Evolutionary conservation across 2,888 invertebrate species (phyloP).

Genomic region (Lordiphosa fenestrarum): DNA sequence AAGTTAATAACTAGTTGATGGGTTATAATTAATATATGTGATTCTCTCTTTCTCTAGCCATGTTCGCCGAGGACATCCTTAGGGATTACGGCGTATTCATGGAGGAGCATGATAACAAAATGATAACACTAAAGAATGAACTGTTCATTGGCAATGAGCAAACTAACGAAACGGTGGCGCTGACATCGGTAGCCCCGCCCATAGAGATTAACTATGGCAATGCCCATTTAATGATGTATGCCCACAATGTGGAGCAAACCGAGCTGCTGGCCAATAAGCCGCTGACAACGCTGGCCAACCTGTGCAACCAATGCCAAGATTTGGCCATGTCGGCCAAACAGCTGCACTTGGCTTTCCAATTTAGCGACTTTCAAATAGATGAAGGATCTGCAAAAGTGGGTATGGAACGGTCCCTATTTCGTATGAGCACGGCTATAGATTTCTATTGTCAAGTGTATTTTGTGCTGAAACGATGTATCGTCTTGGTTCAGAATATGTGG

Average conservation of each 20-base stretch:
- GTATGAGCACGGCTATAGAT: slow-evolving; percentile 82
- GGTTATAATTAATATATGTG: not conserved
- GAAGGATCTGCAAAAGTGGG: slow-evolving; percentile 3
- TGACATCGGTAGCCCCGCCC: slow-evolving; percentile 41
- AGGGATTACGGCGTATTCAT: slow-evolving; percentile 75
- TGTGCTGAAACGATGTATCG: slow-evolving; percentile 86
- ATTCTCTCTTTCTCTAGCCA: slow-evolving; percentile 21
- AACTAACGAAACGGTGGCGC: slow-evolving; percentile 16
- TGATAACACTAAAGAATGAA: slow-evolving; percentile 49
- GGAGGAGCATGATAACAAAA: slow-evolving; percentile 67
- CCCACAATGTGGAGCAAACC: slow-evolving; percentile 81
- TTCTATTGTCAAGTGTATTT: slow-evolving; percentile 85
- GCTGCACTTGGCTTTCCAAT: slow-evolving; percentile 81
- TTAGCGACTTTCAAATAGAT: slow-evolving; percentile 58
- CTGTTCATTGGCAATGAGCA: slow-evolving; percentile 15
- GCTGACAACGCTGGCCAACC: slow-evolving; percentile 88
- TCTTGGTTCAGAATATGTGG: slow-evolving; percentile 86
- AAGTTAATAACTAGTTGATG: no score
- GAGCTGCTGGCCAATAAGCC: slow-evolving; percentile 90
- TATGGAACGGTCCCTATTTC: slow-evolving; percentile 56
- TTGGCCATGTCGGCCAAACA: slow-evolving; percentile 85
- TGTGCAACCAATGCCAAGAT: slow-evolving; percentile 88
- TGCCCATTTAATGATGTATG: not conserved
- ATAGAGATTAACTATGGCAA: slow-evolving; percentile 55
- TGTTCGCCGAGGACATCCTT: slow-evolving; percentile 76